Conservation (phyloP, 1,140 invertebrate genomes). For the Drosophila tsacasi region DNA sequence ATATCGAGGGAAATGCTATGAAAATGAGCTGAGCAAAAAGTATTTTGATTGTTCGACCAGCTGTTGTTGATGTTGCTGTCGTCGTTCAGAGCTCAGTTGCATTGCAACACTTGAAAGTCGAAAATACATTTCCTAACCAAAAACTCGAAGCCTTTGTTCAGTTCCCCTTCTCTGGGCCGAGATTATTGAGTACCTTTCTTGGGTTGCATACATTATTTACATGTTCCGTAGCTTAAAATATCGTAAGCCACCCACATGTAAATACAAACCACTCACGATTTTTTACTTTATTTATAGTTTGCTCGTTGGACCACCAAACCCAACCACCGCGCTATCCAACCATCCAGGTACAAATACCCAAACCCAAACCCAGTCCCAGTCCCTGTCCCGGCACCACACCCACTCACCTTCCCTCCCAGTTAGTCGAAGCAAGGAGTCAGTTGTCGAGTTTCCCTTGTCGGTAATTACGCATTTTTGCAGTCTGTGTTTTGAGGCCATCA, state of each 20-base stretch:
- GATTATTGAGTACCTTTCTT: constrained; percentile 7
- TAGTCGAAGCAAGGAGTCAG: constrained; percentile 26
- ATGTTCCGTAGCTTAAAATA: constrained; percentile 35
- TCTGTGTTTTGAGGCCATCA: constrained; percentile 47
- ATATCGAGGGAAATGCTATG: constrained; percentile 19
- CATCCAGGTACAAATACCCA: not conserved
- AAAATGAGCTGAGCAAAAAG: constrained; percentile 18
- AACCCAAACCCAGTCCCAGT: not conserved
- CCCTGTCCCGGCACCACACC: not conserved
- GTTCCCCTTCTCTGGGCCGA: not conserved
- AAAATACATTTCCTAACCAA: not conserved
- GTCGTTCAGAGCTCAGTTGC: not conserved
- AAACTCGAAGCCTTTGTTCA: not conserved
- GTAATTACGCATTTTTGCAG: constrained; percentile 61
- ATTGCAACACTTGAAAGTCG: not conserved
- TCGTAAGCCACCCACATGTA: constrained; percentile 33
- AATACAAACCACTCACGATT: constrained; percentile 34
- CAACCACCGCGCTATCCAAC: not conserved
- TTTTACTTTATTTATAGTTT: constrained; percentile 53
- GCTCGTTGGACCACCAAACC: constrained; percentile 3
- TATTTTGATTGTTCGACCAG: constrained; percentile 35
- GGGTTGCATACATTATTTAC: constrained; percentile 38
- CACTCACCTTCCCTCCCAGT: constrained; percentile 3
- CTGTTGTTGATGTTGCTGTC: constrained; percentile 22
- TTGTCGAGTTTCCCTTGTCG: constrained; percentile 51